Conservation (phyloP, 2,888 invertebrate genomes). For the Drosophila subsilvestris region DNA sequence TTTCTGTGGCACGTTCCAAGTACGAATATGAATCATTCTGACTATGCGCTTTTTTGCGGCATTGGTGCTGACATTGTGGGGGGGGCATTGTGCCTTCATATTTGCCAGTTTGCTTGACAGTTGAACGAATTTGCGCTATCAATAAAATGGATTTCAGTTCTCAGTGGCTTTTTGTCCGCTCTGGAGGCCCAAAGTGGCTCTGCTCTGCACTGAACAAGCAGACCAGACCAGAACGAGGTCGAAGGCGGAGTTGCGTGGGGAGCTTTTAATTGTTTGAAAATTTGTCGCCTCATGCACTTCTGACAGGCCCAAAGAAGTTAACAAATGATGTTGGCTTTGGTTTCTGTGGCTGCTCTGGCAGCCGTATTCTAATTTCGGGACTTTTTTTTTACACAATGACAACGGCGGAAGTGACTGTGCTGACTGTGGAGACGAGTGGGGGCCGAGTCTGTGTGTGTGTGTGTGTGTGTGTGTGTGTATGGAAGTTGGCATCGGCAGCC, state of each 20-base stretch:
- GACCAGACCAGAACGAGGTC: constrained; percentile 19
- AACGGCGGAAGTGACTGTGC: background rate
- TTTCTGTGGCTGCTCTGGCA: background rate
- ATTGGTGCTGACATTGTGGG: constrained; percentile 6
- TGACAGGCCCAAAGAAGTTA: constrained; percentile 20
- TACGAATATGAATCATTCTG: constrained; percentile 33
- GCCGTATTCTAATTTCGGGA: constrained; percentile 28
- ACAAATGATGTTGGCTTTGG: constrained; percentile 40
- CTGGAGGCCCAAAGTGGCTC: constrained; percentile 23
- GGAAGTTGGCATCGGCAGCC: background rate
- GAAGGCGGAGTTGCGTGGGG: constrained; percentile 11
- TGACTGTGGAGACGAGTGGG: background rate
- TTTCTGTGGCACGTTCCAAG: constrained; percentile 4
- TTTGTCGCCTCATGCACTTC: constrained; percentile 54
- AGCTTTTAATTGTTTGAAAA: constrained; percentile 69
- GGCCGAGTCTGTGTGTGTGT: background rate
- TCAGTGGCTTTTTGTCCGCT: constrained; percentile 20
- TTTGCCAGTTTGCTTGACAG: constrained; percentile 62
- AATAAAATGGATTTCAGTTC: constrained; percentile 62
- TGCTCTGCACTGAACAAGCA: constrained; percentile 44
- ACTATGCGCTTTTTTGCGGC: constrained; percentile 28
- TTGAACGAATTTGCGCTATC: constrained; percentile 64
- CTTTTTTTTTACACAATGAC: background rate
- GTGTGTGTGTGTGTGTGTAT: background rate
- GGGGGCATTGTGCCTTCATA: constrained; percentile 46